Conservation (phyloP, 2,797 vertebrate species). For the Distichodus sexfasciatus region DNA sequence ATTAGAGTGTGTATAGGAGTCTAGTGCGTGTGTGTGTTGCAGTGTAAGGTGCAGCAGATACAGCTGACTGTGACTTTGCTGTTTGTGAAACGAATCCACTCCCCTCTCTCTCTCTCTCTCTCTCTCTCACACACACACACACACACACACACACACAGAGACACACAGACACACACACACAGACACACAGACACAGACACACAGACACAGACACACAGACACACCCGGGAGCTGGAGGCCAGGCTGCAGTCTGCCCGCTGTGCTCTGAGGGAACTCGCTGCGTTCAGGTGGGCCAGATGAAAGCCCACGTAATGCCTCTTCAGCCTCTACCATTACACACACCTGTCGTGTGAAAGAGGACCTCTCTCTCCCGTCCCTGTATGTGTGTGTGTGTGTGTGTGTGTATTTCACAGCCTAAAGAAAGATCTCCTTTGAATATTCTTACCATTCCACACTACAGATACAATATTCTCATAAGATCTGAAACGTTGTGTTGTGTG, state of each 20-base stretch:
- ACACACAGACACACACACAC: too few relatives aligned
- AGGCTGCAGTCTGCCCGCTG: conserved; percentile 47
- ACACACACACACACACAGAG: too few relatives aligned
- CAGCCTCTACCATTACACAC: conserved; percentile 52
- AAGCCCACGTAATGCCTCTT: conserved; percentile 43
- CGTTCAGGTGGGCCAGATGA: conserved; percentile 52
- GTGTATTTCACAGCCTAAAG: background rate
- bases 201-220: conserved; percentile 29
- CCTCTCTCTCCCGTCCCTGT: conserved; percentile 1
- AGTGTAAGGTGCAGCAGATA: conserved; percentile 11
- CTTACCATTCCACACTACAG: background rate
- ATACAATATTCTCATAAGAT: background rate
- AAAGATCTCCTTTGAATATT: background rate
- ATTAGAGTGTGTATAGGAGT: too few relatives aligned
- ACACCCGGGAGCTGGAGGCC: conserved; percentile 20
- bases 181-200: conserved; percentile 16
- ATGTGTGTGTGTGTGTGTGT: background rate
- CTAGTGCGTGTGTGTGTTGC: too few relatives aligned
- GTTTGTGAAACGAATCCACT: too few relatives aligned
- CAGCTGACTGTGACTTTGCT: conserved; percentile 14
- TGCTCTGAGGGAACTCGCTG: conserved; percentile 31
- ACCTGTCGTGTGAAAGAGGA: conserved; percentile 49
- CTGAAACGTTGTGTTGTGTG: too few relatives aligned
- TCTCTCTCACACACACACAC: too few relatives aligned
- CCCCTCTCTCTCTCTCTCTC: too few relatives aligned